These are phyloP conservation scores for Muscicapa adusta DNA, from an alignment of 2,113 vertebrate species.

Conservation along the genomic window DNA sequence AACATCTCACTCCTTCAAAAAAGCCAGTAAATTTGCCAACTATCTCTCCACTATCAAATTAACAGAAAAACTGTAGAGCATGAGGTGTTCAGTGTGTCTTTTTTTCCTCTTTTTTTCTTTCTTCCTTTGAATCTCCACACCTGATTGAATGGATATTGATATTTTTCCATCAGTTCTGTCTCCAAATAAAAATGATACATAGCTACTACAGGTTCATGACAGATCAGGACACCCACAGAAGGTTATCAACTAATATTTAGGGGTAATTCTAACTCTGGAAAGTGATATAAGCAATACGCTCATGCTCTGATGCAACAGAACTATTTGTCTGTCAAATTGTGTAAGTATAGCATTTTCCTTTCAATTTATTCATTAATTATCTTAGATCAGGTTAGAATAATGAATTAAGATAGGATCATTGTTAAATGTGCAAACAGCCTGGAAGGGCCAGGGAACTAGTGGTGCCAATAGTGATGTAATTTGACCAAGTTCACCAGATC, in stretches of 20 bases:
- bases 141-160: not conserved
- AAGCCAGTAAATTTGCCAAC: not conserved
- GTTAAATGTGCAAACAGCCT: not conserved
- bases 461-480: not conserved
- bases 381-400: not conserved
- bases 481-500: not conserved
- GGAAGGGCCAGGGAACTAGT: not conserved
- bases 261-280: not conserved
- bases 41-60: not conserved
- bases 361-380: not conserved
- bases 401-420: not conserved
- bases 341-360: accelerated
- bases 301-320: not conserved
- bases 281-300: not conserved
- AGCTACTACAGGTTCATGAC: not conserved
- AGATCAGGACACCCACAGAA: not conserved
- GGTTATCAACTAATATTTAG: not conserved
- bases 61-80: not conserved
- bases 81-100: not conserved
- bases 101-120: too few species aligned
- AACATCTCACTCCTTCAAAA: not conserved
- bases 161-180: not conserved
- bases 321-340: not conserved
- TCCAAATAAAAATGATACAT: not conserved
- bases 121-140: too few species aligned